Evolutionary conservation across 2,888 invertebrate species (phyloP).

Genomic region (Neoascia interrupta): DNA sequence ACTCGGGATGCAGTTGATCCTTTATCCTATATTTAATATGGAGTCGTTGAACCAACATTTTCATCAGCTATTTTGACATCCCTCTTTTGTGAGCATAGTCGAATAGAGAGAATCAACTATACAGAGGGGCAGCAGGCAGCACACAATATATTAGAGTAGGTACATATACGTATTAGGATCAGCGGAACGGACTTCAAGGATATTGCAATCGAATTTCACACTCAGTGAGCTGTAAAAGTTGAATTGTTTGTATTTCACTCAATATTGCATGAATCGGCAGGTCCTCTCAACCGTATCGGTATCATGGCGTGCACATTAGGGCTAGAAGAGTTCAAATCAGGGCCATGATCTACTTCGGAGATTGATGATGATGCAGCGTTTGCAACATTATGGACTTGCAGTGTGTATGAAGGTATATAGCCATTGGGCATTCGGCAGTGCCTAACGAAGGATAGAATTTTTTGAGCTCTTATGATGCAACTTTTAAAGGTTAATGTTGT

Average conservation of each 20-base stretch:
- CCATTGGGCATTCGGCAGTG: too few relatives aligned
- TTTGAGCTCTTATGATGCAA: too few relatives aligned
- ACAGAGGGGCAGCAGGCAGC: too few relatives aligned
- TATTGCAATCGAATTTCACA: constrained; percentile 67
- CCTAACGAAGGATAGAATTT: too few relatives aligned
- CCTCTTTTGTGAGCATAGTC: too few relatives aligned
- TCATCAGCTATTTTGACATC: constrained; percentile 26
- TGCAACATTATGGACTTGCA: neutral
- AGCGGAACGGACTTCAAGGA: constrained; percentile 47
- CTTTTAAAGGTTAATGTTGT: too few relatives aligned
- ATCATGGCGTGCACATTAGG: constrained; percentile 44
- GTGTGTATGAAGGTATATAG: too few relatives aligned
- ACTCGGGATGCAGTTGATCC: constrained; percentile 35
- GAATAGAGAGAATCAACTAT: too few relatives aligned
- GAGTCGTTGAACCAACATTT: constrained; percentile 14
- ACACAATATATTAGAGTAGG: neutral
- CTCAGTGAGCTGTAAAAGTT: constrained; percentile 62
- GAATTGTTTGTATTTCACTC: constrained; percentile 69
- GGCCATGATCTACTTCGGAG: constrained; percentile 23
- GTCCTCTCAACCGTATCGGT: constrained; percentile 50
- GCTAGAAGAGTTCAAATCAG: neutral
- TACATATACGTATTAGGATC: constrained; percentile 47
- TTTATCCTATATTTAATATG: neutral
- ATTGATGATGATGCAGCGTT: constrained; percentile 24
- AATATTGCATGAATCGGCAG: constrained; percentile 66